Evolutionary conservation across 1,140 invertebrate species (phyloP), one percentile per base, ranked within the genome.

Genomic region (Apis dorsata): DNA sequence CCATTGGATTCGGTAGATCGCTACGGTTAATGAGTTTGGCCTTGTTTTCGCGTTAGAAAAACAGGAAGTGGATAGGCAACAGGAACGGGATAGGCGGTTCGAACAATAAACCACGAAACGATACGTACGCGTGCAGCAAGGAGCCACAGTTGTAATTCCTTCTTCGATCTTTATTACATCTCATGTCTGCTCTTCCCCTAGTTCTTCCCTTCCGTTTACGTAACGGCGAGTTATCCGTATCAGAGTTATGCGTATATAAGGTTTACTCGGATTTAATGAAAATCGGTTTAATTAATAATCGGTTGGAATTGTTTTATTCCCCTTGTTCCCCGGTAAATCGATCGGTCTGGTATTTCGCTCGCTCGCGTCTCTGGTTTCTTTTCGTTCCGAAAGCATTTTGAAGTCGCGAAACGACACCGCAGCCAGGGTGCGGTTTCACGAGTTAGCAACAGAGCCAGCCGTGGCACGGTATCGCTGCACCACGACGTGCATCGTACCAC

Each of bases 381-480:
- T 19, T 4, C 19, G 15, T 44, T 17, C 51, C 55, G 60, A 19
- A 49, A 55, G 34, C 21, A 51, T 53, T 57, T 24, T 13, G 10
- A 49, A 49, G 51, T 44, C n/a, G 17, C 21, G 55, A 28, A 79
- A 71, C 78, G 78, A 72, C 69, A 57, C 19, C 49, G 2, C 51
- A 8, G 51, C 2, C n/a, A 75, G 63, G 79, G 79, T 57, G 79
- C 79, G 79, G 81, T 82, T 82, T 83, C 74, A 24, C 57, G 76
- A 81, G 59, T 66, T 75, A 85, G 78, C 82, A 85, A 76, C 78
- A 70, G 74, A n/a, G 66, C 17, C 55, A 57, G 34, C 28, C 24
- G 71, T 12, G 53, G n/a, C 34, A 63, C 69, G 28, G 34, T 74
- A 63, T 74, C 79, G 60, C 34, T 34, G 60, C 51, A 63, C 57